Evolutionary conservation across 2,797 vertebrate genomes (phyloP).

Genomic region (Eleutherodactylus coqui): DNA sequence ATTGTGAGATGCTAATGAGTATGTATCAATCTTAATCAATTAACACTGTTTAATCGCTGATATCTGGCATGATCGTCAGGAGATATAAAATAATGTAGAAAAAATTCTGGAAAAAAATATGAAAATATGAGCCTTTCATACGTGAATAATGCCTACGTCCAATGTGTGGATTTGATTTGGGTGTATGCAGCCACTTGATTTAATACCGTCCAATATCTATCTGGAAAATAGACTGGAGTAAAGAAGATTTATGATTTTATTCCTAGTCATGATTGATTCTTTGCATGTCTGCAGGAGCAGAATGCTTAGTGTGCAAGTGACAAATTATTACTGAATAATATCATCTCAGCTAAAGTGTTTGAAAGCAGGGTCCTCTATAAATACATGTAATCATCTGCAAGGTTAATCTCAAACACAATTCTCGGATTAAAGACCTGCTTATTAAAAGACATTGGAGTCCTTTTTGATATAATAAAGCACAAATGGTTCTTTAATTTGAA

Average conservation of each 20-base stretch:
- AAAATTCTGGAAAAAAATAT: neutral
- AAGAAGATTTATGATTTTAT: slow-evolving; percentile 60
- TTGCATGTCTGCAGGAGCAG: slow-evolving; percentile 45
- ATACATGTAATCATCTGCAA: slow-evolving; percentile 56
- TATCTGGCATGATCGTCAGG: neutral
- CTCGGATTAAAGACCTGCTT: slow-evolving; percentile 38
- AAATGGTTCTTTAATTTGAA: slow-evolving; percentile 36
- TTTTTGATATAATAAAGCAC: slow-evolving; percentile 29
- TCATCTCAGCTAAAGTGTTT: slow-evolving; percentile 53
- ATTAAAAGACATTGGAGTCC: slow-evolving; percentile 36
- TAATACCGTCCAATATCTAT: slow-evolving; percentile 41
- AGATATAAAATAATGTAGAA: neutral
- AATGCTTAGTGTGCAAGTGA: slow-evolving; percentile 53
- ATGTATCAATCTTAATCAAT: neutral
- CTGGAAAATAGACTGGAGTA: slow-evolving; percentile 44
- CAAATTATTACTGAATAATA: slow-evolving; percentile 59
- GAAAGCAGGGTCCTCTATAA: slow-evolving; percentile 54
- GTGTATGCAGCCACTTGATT: slow-evolving; percentile 43
- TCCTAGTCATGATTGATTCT: slow-evolving; percentile 55
- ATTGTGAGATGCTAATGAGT: no score
- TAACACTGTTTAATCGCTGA: neutral
- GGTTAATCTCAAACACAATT: slow-evolving; percentile 54
- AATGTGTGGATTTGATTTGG: slow-evolving; percentile 42
- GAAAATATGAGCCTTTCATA: neutral
- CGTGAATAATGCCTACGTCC: slow-evolving; percentile 11